Evolutionary conservation across 2,797 vertebrate genomes (phyloP), one percentile per base, ranked within the genome.

Genomic region (Erethizon dorsatum): DNA sequence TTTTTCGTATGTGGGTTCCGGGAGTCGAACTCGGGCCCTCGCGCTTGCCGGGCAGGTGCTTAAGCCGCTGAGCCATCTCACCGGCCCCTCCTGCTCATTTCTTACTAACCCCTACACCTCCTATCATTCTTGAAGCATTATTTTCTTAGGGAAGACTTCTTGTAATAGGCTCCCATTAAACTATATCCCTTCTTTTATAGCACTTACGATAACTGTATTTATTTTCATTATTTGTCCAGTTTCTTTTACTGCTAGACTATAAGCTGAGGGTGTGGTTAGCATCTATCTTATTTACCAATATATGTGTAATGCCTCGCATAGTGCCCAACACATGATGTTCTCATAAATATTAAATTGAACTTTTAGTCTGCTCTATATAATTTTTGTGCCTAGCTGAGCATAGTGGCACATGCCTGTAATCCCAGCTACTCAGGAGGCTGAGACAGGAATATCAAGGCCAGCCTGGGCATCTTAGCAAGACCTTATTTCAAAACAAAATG

Each of bases 91-190:
- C 63, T 90, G 31, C 26, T 73, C 65, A 57, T 83, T 73, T 83
- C 37, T 88, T 65, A 50, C 65, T 75, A 80, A 75, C 57, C 41
- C 56, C 41, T 67, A 7, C 5, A 71, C 45, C 63, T 91, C 14
- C 54, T 80, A 91, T 45, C 82, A 86, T 80, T 54, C 83, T 63
- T 82, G 52, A 59, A 31, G 7, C 26, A 45, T 69, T 22, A 13
- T 94, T 90, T 84, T 90, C 80, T 56, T 69, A 69, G 41, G 31
- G 33, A 88, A 75, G n/a, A 91, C 52, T 71, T 57, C 45, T 59
- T 47, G 14, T 75, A 56, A 50, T 26, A 67, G 50, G 57, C 1
- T 67, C 20, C 59, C 37, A 47, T 33, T 52, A 84, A 75, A 83
- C 61, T 73, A 26, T 24, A 73, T 20, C 45, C 63, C 45, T 71